These are phyloP conservation scores for Fratercula arctica DNA, from an alignment of 2,797 vertebrate genomes.

Conservation along the genomic window DNA sequence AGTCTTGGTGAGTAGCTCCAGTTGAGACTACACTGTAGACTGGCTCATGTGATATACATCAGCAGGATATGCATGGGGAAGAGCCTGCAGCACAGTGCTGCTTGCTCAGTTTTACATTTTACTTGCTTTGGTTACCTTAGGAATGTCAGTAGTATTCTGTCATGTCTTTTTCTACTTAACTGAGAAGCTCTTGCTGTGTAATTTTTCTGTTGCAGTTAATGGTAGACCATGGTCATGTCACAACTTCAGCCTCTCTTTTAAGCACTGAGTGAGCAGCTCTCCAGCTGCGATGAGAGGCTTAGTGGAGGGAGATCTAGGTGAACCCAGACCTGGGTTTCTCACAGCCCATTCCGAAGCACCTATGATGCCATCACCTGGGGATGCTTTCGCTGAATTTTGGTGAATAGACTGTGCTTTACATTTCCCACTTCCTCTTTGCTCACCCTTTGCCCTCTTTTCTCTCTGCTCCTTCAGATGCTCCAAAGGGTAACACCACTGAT, in stretches of 20 bases:
- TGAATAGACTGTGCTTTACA: not conserved
- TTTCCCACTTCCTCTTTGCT: not conserved
- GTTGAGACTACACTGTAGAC: not conserved
- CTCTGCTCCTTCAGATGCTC: not conserved
- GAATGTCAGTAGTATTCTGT: not conserved
- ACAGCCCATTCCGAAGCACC: not conserved
- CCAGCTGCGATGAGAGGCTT: not conserved
- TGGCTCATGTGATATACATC: not conserved
- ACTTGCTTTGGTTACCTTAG: not conserved
- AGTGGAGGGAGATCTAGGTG: not conserved
- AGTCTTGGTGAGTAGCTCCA: not conserved
- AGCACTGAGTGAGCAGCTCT: not conserved
- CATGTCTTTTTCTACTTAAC: not conserved
- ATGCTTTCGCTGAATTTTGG: not conserved
- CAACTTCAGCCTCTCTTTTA: not conserved
- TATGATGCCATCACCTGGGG: not conserved
- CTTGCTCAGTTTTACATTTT: not conserved
- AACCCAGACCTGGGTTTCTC: not conserved
- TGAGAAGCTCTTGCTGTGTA: not conserved
- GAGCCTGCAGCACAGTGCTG: not conserved
- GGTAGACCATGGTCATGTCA: not conserved
- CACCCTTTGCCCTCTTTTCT: not conserved
- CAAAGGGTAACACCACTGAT: not conserved
- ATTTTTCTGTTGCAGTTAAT: not conserved
- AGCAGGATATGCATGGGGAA: not conserved